A percentile compares a stretch with the other conserved stretches of the same genome.
These are phyloP conservation scores for Drosophila parabipectinata DNA, from an alignment of 1,140 invertebrate genomes.

Conservation along the genomic window DNA sequence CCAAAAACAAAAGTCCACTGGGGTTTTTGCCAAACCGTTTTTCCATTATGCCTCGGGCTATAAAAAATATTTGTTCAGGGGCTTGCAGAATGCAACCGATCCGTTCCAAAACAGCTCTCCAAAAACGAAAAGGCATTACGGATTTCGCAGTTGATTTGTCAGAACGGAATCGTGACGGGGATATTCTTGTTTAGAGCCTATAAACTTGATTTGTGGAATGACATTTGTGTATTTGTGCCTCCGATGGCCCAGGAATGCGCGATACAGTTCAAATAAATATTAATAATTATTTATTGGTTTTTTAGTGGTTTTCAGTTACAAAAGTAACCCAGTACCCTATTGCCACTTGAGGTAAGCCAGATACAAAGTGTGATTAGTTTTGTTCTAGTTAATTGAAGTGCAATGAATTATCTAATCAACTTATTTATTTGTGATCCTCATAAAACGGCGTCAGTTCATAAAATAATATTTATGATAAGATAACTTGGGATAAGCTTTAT, in stretches of 20 bases:
- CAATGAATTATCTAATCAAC: slow-evolving; percentile 1
- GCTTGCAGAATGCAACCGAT: slow-evolving; percentile 13
- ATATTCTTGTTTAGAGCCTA: slow-evolving; percentile 42
- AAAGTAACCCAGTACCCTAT: not conserved
- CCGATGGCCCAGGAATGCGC: slow-evolving; percentile 29
- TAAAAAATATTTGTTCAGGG: slow-evolving; percentile 45
- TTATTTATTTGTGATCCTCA: slow-evolving; percentile 2
- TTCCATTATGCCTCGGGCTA: slow-evolving; percentile 53
- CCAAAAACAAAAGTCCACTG: slow-evolving; percentile 32
- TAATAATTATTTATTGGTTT: slow-evolving; percentile 8
- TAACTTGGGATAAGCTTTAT: not conserved
- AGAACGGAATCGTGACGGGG: slow-evolving; percentile 34
- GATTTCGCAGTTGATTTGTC: slow-evolving; percentile 50
- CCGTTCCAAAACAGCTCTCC: not conserved
- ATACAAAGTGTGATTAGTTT: not conserved
- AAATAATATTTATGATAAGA: not conserved
- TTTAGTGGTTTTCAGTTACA: not conserved
- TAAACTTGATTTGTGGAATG: slow-evolving; percentile 49
- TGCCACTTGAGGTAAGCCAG: slow-evolving; percentile 4
- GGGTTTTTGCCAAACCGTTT: slow-evolving; percentile 54
- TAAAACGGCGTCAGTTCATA: not conserved
- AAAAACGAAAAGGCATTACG: slow-evolving; percentile 17
- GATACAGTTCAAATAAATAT: slow-evolving; percentile 12
- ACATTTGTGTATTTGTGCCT: slow-evolving; percentile 35
- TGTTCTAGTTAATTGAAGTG: slow-evolving; percentile 7